These are phyloP conservation scores for Meriones psammophilus DNA, from an alignment of 2,797 vertebrate species.

Conservation along the genomic window DNA sequence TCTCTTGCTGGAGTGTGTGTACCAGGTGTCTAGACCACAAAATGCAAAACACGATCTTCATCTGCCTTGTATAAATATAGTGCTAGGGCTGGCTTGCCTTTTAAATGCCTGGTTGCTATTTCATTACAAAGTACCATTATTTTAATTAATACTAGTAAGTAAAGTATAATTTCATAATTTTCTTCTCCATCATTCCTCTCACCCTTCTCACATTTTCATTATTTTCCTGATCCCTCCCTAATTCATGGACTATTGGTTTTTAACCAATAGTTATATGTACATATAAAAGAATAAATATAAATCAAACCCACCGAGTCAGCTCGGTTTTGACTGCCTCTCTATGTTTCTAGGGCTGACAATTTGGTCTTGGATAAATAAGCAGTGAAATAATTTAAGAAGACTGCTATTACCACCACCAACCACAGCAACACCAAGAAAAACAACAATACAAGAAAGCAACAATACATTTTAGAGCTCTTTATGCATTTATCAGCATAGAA, in stretches of 20 bases:
- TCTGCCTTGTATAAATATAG: constrained; percentile 77
- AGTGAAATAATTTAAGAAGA: background rate
- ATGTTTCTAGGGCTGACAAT: background rate
- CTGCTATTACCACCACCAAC: background rate
- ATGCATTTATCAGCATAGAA: background rate
- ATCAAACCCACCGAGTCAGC: background rate
- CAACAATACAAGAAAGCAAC: background rate
- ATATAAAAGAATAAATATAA: background rate
- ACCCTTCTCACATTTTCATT: background rate
- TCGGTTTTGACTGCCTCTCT: background rate
- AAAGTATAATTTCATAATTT: background rate
- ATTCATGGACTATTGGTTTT: background rate
- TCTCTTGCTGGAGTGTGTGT: constrained; percentile 58
- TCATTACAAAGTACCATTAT: constrained; percentile 81
- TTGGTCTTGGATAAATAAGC: background rate
- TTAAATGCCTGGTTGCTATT: constrained; percentile 81
- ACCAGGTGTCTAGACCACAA: constrained; percentile 71
- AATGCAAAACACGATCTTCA: constrained; percentile 75
- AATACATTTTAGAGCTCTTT: background rate
- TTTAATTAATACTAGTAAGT: background rate
- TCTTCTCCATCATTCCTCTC: background rate
- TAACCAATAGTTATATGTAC: too few species aligned
- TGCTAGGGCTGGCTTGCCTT: constrained; percentile 68
- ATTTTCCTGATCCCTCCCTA: background rate
- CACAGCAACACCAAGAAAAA: background rate